Conservation (phyloP, 2,797 vertebrate species). For the Chiloscyllium punctatum region DNA sequence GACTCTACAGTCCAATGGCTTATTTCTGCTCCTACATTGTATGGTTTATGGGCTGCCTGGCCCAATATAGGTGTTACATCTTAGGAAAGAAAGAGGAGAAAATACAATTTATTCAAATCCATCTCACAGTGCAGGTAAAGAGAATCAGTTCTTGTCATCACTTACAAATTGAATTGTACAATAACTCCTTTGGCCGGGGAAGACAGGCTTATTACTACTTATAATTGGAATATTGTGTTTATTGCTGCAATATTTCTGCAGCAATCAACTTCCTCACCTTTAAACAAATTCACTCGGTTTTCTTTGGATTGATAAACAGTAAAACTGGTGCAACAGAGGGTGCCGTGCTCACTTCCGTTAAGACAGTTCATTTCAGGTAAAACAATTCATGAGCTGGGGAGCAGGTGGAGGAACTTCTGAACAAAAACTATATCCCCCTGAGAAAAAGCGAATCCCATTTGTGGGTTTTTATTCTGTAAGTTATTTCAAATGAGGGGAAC, state of each 20-base stretch:
- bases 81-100: neutral
- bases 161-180: neutral
- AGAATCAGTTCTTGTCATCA: neutral
- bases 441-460: neutral
- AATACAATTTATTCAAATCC: neutral
- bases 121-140: neutral
- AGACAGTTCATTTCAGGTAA: neutral
- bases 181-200: neutral
- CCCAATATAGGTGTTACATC: no score
- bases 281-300: neutral
- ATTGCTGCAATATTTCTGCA: constrained; percentile 4
- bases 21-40: neutral
- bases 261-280: neutral
- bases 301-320: neutral
- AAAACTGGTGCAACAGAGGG: neutral
- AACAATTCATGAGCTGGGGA: neutral
- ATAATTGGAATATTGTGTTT: neutral
- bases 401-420: neutral
- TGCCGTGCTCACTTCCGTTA: neutral
- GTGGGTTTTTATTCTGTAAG: neutral
- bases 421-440: neutral
- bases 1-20: no score
- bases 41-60: neutral
- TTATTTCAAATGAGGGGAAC: neutral
- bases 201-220: constrained; percentile 2